Evolutionary conservation across 2,797 vertebrate species (phyloP), one percentile per base, ranked within the genome.

Genomic region (Enteromius thamalakanensis): DNA sequence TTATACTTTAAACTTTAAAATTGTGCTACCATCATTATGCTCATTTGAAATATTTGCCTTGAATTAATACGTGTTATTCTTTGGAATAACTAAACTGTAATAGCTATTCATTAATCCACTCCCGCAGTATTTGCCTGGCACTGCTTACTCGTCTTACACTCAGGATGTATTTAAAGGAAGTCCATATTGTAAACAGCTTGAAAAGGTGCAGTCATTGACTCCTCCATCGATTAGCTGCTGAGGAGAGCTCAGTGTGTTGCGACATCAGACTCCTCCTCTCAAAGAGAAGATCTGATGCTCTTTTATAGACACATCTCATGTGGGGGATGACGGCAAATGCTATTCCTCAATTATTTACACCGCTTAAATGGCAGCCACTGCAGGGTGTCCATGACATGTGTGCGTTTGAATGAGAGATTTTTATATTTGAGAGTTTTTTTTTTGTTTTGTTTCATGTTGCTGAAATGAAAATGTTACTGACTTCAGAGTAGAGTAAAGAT

Each of bases 311-410:
- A 91, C 93, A 94, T 94, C 95, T 94, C 94, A 89, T 91, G 94
- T 93, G 93, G 95, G 94, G 94, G 93, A 93, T 94, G 89, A 93
- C 91, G 91, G 91, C 94, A 94, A 96, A 95, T 94, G 95, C 93
- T 95, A 95, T 91, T 95, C 92, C 95, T 96, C 94, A 93, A 95
- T 96, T 95, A 95, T 95, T 95, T 94, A 93, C 93, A 92, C 89
- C 86, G 94, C 94, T 92, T 92, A 95, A 96, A 96, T 96, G 96
- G 95, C 96, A 96, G 92, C 91, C 89, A 95, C 95, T 93, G 83
- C 88, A 1, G 94, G 95, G 93, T 90, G 91, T 79, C 79, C 67
- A 78, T 76, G 58, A 64, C 51, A 60, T 82, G 62, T 70, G 82
- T 82, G 70, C 72, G 85, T 82, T 64, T 80, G 53, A 82, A 76